These are phyloP conservation scores for Pyxicephalus adspersus DNA, from an alignment of 2,113 vertebrate species.

Conservation along the genomic window DNA sequence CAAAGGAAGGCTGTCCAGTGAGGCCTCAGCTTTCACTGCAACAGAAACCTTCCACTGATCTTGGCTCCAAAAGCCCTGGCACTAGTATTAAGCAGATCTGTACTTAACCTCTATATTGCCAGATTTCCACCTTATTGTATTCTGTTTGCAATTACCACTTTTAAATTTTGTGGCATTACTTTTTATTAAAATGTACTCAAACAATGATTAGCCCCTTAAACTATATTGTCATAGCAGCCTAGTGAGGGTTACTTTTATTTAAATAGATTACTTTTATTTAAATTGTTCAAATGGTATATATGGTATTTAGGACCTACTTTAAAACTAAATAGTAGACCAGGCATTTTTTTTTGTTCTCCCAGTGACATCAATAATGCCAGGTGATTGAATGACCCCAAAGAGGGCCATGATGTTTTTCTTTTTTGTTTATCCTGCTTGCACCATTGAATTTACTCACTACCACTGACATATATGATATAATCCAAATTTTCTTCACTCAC, in stretches of 20 bases:
- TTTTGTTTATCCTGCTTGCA: too few relatives aligned
- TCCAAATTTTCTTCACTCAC: too few relatives aligned
- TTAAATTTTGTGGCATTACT: background rate
- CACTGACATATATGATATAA: too few relatives aligned
- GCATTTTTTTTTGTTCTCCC: too few relatives aligned
- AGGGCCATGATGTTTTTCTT: too few relatives aligned
- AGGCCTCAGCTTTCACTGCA: conserved; percentile 54
- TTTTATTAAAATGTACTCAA: background rate
- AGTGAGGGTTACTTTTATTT: background rate
- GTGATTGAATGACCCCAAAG: too few relatives aligned
- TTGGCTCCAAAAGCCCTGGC: conserved; percentile 45
- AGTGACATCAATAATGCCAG: too few relatives aligned
- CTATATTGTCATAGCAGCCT: background rate
- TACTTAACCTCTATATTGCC: conserved; percentile 43
- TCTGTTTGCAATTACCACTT: background rate
- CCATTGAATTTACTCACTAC: too few relatives aligned
- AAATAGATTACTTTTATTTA: too few relatives aligned
- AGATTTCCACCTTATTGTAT: background rate
- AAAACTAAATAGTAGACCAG: too few relatives aligned
- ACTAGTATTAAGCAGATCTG: conserved; percentile 16
- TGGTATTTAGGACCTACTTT: too few relatives aligned
- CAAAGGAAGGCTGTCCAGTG: conserved; percentile 69
- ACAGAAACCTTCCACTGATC: conserved; percentile 52
- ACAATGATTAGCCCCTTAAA: background rate
- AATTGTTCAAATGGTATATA: too few relatives aligned